Base-by-base conservation (phyloP, 2,888 invertebrate genomes). In the Diplazon laetatorius region DNA sequence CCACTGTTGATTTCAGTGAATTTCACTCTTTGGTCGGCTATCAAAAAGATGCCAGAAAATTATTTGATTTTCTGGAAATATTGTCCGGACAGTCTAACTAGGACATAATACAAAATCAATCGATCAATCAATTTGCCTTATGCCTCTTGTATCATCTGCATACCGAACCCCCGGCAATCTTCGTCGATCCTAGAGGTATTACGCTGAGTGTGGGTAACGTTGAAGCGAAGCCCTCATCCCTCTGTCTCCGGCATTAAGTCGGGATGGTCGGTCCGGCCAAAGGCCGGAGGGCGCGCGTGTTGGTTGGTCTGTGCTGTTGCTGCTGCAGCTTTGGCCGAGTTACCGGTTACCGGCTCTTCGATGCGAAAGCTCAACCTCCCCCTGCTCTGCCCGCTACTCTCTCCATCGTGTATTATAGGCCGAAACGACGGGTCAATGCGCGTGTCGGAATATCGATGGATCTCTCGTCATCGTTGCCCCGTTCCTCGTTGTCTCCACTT, bases 361-460 rank as follows among this genome's bases (percentile, higher is more conserved):
- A 55, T 55, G 55, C 30, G 55, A 42, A 65, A 44, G 52, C 18
- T 10, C 52, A 59, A 50, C 60, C 14, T n/a, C n/a, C n/a, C n/a
- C n/a, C n/a, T n/a, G n/a, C n/a, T n/a, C n/a, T n/a, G n/a, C n/a
- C n/a, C n/a, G n/a, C n/a, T n/a, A n/a, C n/a, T n/a, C n/a, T n/a
- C n/a, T n/a, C n/a, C n/a, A n/a, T 25, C 25, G 14, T 42, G 65
- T 66, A 71, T 76, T 63, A 60, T 76, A 59, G 60, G 65, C 46
- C 30, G 62, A 46, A 46, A 44, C 30, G 30, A 30, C 55, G 35
- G 55, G 55, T 55, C 55, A 55, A 55, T 55, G 30, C 55, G 55
- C 55, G 55, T 55, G 55, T 9, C 55, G 55, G 16, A 55, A 55
- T 22, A 52, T 52, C 50, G 50, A 52, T 25, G 50, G n/a, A 52